phyloP scores from a whole-genome alignment of 2,113 vertebrate species.

The Odontophorus gujanensis region DNA sequence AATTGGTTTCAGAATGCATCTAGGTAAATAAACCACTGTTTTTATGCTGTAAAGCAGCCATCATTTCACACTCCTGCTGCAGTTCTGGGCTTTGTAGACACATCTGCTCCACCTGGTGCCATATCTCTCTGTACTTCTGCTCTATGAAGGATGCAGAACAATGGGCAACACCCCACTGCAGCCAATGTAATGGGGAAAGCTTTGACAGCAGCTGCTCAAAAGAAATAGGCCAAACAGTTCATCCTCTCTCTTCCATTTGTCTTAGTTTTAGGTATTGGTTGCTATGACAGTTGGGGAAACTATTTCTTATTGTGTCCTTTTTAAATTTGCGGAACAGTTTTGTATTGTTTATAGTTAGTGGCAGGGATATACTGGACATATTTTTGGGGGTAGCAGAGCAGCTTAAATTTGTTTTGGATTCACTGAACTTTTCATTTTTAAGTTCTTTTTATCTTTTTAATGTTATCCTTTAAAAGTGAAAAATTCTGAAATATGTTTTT shows the following conservation, averaged over 20 bases:
- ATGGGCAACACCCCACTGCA: not conserved
- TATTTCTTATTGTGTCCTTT: not conserved
- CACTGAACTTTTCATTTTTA: not conserved
- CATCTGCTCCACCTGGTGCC: not conserved
- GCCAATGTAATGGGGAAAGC: not conserved
- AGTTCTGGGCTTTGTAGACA: not conserved
- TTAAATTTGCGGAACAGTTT: conserved; percentile 23
- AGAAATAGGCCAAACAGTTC: not conserved
- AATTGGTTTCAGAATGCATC: not conserved
- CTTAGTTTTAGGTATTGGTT: conserved; percentile 25
- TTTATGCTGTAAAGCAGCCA: not conserved
- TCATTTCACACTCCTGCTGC: not conserved
- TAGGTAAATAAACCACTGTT: not conserved
- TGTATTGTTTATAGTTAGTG: not conserved
- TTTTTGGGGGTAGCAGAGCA: not conserved
- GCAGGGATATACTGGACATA: not conserved
- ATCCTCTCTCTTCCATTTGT: conserved; percentile 11
- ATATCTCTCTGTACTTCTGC: rapidly evolving
- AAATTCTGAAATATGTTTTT: not conserved
- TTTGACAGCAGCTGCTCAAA: not conserved
- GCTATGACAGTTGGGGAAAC: conserved; percentile 28
- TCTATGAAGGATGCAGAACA: not conserved
- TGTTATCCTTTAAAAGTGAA: not conserved
- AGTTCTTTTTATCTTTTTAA: not conserved
- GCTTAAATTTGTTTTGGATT: not conserved